Evolutionary conservation across 1,140 invertebrate genomes (phyloP).

Genomic region (Nilaparvata lugens): DNA sequence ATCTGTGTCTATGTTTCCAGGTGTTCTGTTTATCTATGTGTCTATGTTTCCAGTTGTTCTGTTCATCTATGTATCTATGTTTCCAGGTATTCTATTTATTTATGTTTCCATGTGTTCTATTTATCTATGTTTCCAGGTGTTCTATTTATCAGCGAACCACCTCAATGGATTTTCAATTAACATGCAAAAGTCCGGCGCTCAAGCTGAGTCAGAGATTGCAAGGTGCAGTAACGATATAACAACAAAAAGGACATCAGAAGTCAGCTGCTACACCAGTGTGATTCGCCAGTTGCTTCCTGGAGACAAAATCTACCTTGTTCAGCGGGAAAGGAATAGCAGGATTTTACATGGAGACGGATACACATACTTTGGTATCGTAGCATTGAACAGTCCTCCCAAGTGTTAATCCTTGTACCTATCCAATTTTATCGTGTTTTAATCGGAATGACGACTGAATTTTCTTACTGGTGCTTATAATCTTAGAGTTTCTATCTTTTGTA

Average conservation of each 20-base stretch:
- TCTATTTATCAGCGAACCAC: background rate
- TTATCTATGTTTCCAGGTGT: too few species aligned
- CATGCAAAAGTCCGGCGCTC: background rate
- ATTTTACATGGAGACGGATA: background rate
- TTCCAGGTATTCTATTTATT: too few species aligned
- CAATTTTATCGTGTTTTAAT: too few species aligned
- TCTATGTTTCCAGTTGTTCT: too few species aligned
- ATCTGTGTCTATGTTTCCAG: too few species aligned
- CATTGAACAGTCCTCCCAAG: background rate
- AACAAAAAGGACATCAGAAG: background rate
- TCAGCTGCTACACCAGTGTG: background rate
- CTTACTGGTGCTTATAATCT: too few species aligned
- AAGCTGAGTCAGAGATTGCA: background rate
- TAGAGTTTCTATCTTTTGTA: too few species aligned
- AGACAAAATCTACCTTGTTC: background rate
- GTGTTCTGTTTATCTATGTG: too few species aligned
- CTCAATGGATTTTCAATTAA: background rate
- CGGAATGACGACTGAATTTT: too few species aligned
- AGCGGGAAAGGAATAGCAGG: background rate
- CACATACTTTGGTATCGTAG: background rate
- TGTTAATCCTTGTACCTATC: background rate
- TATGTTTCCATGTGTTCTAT: too few species aligned
- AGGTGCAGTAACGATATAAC: background rate
- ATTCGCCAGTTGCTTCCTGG: background rate
- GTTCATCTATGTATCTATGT: too few species aligned